phyloP scores from a whole-genome alignment of 2,797 vertebrate genomes.

The Cephalopachus bancanus region DNA sequence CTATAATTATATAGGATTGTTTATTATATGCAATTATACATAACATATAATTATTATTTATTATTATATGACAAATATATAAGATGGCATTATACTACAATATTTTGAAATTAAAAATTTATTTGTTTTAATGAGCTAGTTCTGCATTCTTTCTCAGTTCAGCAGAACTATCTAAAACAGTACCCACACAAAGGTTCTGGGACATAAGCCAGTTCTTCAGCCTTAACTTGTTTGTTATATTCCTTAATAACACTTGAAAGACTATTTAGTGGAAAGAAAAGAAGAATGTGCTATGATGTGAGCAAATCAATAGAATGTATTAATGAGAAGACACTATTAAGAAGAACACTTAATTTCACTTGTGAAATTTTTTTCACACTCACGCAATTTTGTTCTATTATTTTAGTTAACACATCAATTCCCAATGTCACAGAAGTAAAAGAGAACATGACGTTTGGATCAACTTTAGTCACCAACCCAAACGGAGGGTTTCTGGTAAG shows the following conservation, averaged over 20 bases:
- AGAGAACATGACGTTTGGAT: conserved; percentile 99
- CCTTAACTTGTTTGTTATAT: conserved; percentile 74
- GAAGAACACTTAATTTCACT: conserved; percentile 71
- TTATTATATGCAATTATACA: too few relatives aligned
- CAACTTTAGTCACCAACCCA: conserved; percentile 96
- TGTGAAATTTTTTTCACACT: conserved; percentile 75
- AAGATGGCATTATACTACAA: not conserved
- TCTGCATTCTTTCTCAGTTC: conserved; percentile 81
- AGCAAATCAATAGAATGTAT: conserved; percentile 78
- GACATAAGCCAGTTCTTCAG: conserved; percentile 81
- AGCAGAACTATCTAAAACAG: conserved; percentile 82
- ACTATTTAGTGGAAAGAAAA: conserved; percentile 74
- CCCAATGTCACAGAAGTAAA: conserved; percentile 96
- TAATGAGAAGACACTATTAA: conserved; percentile 37
- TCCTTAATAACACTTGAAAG: conserved; percentile 49
- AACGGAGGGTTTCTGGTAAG: conserved; percentile 98
- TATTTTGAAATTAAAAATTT: not conserved
- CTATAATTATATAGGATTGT: too few relatives aligned
- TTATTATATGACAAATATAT: not conserved
- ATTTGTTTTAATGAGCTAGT: conserved; percentile 85
- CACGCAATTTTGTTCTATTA: conserved; percentile 85
- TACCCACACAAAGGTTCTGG: conserved; percentile 86
- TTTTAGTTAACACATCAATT: conserved; percentile 94
- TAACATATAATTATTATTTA: not conserved
- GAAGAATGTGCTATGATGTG: conserved; percentile 75